Conservation (phyloP, 2,797 vertebrate species). For the Neopelma chrysocephalum region DNA sequence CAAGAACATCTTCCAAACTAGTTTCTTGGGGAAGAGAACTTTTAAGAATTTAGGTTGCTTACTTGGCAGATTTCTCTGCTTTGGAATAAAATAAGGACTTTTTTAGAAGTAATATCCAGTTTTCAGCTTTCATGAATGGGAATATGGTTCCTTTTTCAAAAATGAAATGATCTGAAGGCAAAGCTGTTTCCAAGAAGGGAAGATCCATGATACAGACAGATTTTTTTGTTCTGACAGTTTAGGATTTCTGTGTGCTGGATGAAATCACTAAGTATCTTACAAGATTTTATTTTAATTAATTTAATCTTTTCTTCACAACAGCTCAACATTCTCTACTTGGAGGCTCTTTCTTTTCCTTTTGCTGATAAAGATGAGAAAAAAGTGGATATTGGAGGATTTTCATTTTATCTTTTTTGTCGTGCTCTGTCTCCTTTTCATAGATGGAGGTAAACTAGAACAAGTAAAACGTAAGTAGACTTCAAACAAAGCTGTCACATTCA, state of each 20-base stretch:
- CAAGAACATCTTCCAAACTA: not conserved
- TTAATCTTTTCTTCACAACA: conserved; percentile 48
- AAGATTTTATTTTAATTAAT: conserved; percentile 17
- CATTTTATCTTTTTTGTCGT: conserved; percentile 65
- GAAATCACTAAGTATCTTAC: not conserved
- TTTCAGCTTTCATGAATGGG: not conserved
- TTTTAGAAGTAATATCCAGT: not conserved
- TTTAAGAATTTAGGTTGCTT: not conserved
- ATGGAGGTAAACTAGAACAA: conserved; percentile 77
- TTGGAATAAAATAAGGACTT: not conserved
- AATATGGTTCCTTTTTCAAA: not conserved
- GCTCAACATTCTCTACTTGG: not conserved
- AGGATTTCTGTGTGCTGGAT: not conserved
- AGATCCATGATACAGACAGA: not conserved
- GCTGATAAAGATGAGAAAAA: conserved; percentile 65
- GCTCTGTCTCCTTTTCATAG: conserved; percentile 75
- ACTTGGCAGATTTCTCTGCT: conserved; percentile 10
- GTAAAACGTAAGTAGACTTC: conserved; percentile 78
- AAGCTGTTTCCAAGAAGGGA: not conserved
- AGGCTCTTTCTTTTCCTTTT: conserved; percentile 21
- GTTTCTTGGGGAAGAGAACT: conserved; percentile 17
- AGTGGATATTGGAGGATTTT: conserved; percentile 68
- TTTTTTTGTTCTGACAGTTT: not conserved
- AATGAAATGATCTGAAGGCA: not conserved
- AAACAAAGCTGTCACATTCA: not conserved